Evolutionary conservation across 2,113 vertebrate genomes (phyloP), one percentile per base, ranked within the genome.

Genomic region (Hiodon tergisus): DNA sequence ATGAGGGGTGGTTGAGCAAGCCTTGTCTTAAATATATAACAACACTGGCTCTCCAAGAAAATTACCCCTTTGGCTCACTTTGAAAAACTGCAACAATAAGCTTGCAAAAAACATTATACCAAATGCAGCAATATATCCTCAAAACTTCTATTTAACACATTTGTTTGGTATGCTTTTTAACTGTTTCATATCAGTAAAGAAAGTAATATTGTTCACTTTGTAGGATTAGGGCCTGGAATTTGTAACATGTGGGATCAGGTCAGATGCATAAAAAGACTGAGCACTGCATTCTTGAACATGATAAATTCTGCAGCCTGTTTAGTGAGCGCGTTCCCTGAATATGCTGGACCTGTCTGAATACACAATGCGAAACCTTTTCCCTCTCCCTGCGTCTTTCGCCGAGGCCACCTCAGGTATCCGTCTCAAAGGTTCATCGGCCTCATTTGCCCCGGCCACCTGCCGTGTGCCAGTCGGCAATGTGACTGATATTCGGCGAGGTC

Each of bases 381-480:
- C 78, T 63, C 72, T 1, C 77, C 72, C 75, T 71, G 73, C 63
- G 13, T 73, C 48, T 55, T 8, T 10, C 62, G 65, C 31, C 8
- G 16, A 47, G 69, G 69, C 16, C 69, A 6, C 69, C 84, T 85
- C 72, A 72, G 54, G 62, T 77, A 72, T 81, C 73, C 59, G 66
- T 79, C 76, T 79, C 74, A 62, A 10, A 48, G 17, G 46, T 67
- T 48, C 13, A 31, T 78, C 78, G 75, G 73, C 84, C 74, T 86
- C 71, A 85, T 88, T 89, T 88, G 82, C 83, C 87, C 82, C 84
- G 80, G 82, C 80, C 79, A 83, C 50, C 17, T 69, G 78, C 84
- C 80, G 53, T 2, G 54, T 16, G 60, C 83, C 74, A 78, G 85
- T 84, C 81, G 11, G 76, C 77, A 76, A 75, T 16, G 47, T 84